Base-by-base conservation (phyloP, 37 sponge, comb jelly and placozoan genomes). In the Chondrosia reniformis region DNA sequence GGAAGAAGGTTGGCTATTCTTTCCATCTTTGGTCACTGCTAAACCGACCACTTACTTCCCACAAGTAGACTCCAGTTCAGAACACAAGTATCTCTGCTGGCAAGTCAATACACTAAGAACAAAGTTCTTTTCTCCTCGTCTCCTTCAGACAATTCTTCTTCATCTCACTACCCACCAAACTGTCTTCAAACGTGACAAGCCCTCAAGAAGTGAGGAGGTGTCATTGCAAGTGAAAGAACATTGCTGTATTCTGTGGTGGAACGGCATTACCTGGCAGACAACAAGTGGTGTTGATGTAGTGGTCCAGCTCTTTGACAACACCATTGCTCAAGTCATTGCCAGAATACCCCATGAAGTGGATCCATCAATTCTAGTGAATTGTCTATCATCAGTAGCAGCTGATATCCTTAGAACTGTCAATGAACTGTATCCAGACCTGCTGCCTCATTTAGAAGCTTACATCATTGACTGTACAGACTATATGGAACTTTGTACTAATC, bases 231-330 rank as follows among this genome's bases (percentile, higher is more conserved):
- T 66, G 4, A 21, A 37, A 4, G 19, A 30, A 19, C 67, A 66
- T 40, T 66, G 67, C 67, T 66, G 67, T 66, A 28, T 19, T 34
- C 32, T 66, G 39, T 66, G 67, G 67, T 66, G 67, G 67, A 66
- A 66, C 36, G 67, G 67, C 9, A 66, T 66, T 66, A 40, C 38
- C 4, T 66, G 67, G 67, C 7, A 32, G 38, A 37, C 67, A 66
- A 66, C 38, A 12, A 66, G 36, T 37, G 67, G 67, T 5, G 39
- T 66, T 66, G 67, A 66, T 66, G 67, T 66, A 28, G 17, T 40
- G 9, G 39, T 66, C 37, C 67, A 66, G 8, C 32, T 66, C 67
- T 8, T 34, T 34, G 39, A 66, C 30, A 66, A 66, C 67, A 66
- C 5, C 36, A 4, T 66, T 7, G 36, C 36, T 8, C 67, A 66